These are phyloP conservation scores for Beris morrisii DNA, from an alignment of 2,888 invertebrate species.

Conservation along the genomic window DNA sequence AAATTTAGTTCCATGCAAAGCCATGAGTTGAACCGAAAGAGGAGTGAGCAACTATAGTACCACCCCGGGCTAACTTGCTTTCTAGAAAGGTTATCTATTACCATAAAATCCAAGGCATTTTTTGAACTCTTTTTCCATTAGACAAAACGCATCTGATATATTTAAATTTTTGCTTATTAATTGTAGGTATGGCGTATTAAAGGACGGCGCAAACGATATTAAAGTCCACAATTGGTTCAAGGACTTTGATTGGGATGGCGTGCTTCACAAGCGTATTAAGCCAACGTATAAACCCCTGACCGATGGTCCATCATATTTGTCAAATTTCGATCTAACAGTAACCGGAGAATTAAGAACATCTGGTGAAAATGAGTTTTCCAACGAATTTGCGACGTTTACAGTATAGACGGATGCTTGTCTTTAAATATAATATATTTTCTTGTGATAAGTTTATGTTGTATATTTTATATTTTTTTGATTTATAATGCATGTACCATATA, in stretches of 20 bases:
- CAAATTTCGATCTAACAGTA: conserved; percentile 14
- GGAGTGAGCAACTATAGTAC: no score
- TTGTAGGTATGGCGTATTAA: conserved; percentile 60
- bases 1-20: no score
- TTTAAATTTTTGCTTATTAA: no score
- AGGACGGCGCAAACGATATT: conserved; percentile 80
- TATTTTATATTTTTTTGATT: no score
- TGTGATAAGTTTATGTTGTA: no score
- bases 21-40: no score
- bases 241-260: conserved; percentile 73
- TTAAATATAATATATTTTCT: no score
- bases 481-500: no score
- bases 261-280: conserved; percentile 69
- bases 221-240: conserved; percentile 84
- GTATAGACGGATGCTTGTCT: neutral
- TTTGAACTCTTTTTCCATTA: conserved; percentile 3
- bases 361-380: conserved; percentile 15
- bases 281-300: conserved; percentile 61
- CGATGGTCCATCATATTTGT: conserved; percentile 31
- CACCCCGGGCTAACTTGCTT: no score
- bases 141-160: neutral
- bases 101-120: neutral
- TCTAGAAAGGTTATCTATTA: no score
- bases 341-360: conserved; percentile 19
- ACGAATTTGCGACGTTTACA: conserved; percentile 20